phyloP scores from a whole-genome alignment of 2,113 vertebrate genomes.

The Callopanchax toddi region DNA sequence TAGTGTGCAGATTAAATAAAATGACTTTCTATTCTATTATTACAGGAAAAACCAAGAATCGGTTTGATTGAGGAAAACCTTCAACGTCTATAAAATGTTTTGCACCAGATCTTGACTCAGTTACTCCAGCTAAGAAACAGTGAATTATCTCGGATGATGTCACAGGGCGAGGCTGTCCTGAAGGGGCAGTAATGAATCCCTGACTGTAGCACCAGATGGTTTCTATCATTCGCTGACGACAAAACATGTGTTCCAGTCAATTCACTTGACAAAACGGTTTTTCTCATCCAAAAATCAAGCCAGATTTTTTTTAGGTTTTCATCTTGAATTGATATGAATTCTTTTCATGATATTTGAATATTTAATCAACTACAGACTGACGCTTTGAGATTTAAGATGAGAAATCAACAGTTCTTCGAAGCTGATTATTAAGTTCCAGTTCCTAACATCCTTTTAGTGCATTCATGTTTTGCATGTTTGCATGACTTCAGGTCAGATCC shows the following conservation, averaged over 20 bases:
- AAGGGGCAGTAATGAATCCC: slow-evolving; percentile 38
- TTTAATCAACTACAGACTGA: no score
- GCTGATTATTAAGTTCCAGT: background rate
- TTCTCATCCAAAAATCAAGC: accelerated
- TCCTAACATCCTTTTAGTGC: background rate
- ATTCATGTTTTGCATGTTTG: background rate
- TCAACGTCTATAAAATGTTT: background rate
- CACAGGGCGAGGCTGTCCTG: slow-evolving; percentile 54
- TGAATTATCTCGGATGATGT: slow-evolving; percentile 23
- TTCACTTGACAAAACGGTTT: background rate
- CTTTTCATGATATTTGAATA: background rate
- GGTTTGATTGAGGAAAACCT: no score
- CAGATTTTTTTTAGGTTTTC: background rate
- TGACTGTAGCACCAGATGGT: slow-evolving; percentile 30
- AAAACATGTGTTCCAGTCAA: slow-evolving; percentile 11
- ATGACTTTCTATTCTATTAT: no score
- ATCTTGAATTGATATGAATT: background rate
- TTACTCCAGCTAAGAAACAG: background rate
- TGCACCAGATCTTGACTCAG: background rate
- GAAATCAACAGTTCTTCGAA: no score
- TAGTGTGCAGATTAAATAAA: no score
- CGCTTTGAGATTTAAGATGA: no score
- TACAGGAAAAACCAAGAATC: no score
- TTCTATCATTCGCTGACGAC: slow-evolving; percentile 28
- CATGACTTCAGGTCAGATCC: background rate